Conservation (phyloP, 2,113 vertebrate genomes). For the Cryptotis parvus region DNA sequence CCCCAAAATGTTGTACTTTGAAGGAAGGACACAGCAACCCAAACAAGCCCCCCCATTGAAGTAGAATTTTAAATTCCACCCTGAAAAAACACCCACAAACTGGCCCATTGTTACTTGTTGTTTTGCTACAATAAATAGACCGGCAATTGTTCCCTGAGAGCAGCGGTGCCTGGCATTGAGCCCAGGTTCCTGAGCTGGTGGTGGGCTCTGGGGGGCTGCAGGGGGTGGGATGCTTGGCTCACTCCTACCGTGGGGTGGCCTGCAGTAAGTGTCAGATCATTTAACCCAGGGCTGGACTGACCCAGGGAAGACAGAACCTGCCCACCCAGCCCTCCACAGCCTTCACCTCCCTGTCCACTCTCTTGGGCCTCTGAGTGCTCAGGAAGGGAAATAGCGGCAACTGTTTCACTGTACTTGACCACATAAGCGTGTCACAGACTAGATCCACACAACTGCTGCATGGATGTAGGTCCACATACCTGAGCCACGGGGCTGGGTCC, state of each 20-base stretch:
- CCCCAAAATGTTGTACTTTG: not conserved
- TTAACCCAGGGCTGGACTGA: accelerated
- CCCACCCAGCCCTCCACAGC: not conserved
- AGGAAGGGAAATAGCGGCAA: not conserved
- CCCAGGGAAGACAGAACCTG: not conserved
- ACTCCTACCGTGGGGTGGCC: not conserved
- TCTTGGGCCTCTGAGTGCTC: too few relatives aligned
- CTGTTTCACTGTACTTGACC: too few relatives aligned
- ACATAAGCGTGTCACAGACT: too few relatives aligned
- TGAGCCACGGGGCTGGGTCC: too few relatives aligned
- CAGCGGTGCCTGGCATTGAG: not conserved
- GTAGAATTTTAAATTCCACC: slow-evolving; percentile 21
- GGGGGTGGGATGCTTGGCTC: too few relatives aligned
- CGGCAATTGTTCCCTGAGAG: not conserved
- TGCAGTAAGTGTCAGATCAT: not conserved
- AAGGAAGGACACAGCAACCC: accelerated
- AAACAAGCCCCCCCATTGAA: not conserved
- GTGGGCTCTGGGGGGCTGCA: too few relatives aligned
- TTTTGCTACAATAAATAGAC: not conserved
- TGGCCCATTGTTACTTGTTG: slow-evolving; percentile 16
- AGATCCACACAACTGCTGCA: too few relatives aligned
- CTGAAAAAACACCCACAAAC: not conserved
- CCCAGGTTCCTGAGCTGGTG: not conserved
- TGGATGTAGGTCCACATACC: too few relatives aligned
- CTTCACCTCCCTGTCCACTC: not conserved